phyloP scores from a whole-genome alignment of 1,140 invertebrate species.

The Oryctes rhinoceros region DNA sequence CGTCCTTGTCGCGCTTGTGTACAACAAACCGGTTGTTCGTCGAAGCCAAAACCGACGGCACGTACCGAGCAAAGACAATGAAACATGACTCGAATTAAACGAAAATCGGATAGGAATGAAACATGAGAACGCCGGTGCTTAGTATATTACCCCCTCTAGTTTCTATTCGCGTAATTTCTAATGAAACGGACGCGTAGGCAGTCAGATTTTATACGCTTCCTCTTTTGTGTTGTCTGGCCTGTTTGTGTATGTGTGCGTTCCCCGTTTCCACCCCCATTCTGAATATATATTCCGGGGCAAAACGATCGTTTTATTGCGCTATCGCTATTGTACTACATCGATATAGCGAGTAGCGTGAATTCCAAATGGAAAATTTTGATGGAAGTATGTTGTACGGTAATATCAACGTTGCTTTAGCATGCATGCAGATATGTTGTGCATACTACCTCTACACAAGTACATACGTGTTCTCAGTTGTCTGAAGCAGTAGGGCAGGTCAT shows the following conservation, averaged over 20 bases:
- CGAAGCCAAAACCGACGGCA: not conserved
- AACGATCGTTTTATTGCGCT: not conserved
- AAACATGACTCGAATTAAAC: slow-evolving; percentile 18
- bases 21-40: not conserved
- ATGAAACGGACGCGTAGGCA: not conserved
- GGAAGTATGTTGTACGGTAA: too few species aligned
- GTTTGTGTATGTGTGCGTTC: not conserved
- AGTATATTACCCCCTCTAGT: not conserved
- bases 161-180: slow-evolving; percentile 3
- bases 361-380: too few species aligned
- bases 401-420: too few species aligned
- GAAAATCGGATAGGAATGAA: slow-evolving; percentile 18
- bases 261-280: not conserved
- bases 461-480: too few species aligned
- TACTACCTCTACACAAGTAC: too few species aligned
- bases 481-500: too few species aligned
- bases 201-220: slow-evolving; percentile 9
- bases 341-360: too few species aligned
- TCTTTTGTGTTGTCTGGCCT: not conserved
- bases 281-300: not conserved
- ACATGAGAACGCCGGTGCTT: not conserved
- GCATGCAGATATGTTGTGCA: too few species aligned
- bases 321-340: too few species aligned
- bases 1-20: not conserved
- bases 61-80: not conserved